Base-by-base conservation (phyloP, 2,113 vertebrate species). In the Melanerpes aurifrons region DNA sequence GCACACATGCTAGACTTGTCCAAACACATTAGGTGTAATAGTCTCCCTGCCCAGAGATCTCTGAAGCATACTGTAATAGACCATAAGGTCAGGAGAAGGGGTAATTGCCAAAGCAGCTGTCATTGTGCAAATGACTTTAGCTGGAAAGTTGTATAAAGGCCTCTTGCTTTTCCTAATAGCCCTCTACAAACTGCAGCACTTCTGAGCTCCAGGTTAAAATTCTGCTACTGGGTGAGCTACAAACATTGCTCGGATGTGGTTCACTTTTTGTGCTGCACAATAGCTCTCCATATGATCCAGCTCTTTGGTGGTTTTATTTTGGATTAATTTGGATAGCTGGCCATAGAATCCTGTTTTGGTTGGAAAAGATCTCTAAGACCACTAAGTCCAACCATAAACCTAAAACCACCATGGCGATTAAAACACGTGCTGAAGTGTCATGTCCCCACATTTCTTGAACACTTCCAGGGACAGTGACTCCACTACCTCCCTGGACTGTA, bases 71-170 rank as follows among this genome's bases (percentile, higher is more conserved):
- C 94, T 87, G 72, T 95, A 92, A 89, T 72, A 90, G 89, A 89
- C 86, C 94, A 87, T 50, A 66, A 95, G 93, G 97, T 96, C 96
- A 94, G 78, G 56, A 79, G 83, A 94, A 95, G 68, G 85, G 80
- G 75, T 96, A 97, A 97, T 97, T 95, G 93, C 91, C 95, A 95
- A 88, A 97, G 93, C 97, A 98, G 96, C 95, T 97, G 96, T 86
- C 95, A 95, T 53, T 0, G 1, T 87, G 80, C 88, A 85, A 85
- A 94, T 63, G n/a, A 64, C 90, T 89, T 63, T 63, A 47, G 48
- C 78, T 87, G 26, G 81, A 86, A 89, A 95, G 70, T 82, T 91
- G 78, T 89, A 92, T 87, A 87, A 86, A 96, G 79, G 13, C 47
- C 48, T 54, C 50, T 57, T 95, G 64, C 78, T 83, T 90, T 81